Percentiles rank a stretch among this genome's conserved stretches.
phyloP scores from a whole-genome alignment of 2,888 invertebrate species.

The Poecilus cupreus region DNA sequence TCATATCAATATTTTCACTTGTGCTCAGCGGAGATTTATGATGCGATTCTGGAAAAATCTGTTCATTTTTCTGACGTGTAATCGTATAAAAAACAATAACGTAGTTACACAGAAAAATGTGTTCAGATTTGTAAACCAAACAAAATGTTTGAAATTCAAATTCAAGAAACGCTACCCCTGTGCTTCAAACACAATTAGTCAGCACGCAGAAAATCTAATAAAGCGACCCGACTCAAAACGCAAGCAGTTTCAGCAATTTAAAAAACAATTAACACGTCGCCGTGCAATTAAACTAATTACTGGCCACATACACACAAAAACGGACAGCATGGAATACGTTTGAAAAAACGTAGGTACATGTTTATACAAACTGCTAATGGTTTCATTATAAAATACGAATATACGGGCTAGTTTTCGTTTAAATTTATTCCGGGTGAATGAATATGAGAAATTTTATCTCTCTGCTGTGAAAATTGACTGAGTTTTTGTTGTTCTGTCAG shows the following conservation, averaged over 20 bases:
- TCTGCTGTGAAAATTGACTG: no score
- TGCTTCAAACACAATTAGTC: background rate
- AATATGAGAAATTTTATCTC: no score
- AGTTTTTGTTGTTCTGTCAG: no score
- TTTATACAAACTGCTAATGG: no score
- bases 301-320: background rate
- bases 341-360: no score
- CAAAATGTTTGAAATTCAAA: no score
- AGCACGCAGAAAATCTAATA: background rate
- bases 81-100: background rate
- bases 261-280: background rate
- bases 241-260: constrained; percentile 1
- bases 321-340: no score
- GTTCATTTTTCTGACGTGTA: background rate
- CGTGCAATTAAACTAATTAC: background rate
- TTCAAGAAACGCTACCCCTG: no score
- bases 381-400: no score
- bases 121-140: no score
- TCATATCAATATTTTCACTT: constrained; percentile 6
- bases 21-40: background rate
- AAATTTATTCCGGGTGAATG: no score
- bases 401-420: no score
- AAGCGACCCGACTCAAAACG: background rate
- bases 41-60: background rate
- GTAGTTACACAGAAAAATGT: background rate